A percentile compares a stretch with the other conserved stretches of the same genome.
Conservation (phyloP, 2,113 vertebrate species). For the Pipra filicauda region DNA sequence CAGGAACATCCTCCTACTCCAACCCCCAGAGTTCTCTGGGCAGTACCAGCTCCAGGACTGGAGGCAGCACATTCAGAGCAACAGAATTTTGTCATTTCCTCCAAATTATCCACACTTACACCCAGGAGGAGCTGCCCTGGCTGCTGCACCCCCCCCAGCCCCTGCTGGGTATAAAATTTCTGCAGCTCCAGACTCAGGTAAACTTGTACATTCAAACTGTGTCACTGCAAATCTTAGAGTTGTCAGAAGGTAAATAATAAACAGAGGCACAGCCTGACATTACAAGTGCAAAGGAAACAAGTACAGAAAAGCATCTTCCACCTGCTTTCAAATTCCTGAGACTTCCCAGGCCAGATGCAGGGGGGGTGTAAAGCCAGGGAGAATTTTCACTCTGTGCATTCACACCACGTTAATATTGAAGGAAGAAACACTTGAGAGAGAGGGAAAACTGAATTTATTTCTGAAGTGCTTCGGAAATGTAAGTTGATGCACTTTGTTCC, state of each 20-base stretch:
- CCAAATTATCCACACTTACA: fast-evolving
- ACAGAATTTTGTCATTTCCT: neutral
- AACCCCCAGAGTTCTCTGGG: neutral
- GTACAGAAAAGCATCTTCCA: neutral
- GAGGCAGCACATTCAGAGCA: neutral
- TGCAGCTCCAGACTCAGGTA: neutral
- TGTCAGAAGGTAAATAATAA: neutral
- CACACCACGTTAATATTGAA: neutral
- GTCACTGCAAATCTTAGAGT: neutral
- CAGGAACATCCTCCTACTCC: neutral
- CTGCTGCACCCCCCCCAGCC: neutral
- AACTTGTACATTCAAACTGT: neutral
- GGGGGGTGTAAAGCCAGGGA: neutral
- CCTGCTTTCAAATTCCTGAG: neutral
- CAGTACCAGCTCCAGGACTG: neutral
- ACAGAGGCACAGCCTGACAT: neutral
- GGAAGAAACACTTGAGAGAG: neutral
- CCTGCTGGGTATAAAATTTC: neutral
- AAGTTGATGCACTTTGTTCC: conserved; percentile 20
- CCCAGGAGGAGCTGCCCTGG: neutral
- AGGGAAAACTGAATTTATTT: neutral
- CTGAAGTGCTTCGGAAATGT: neutral
- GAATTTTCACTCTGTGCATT: neutral
- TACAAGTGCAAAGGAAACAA: neutral
- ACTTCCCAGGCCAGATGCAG: neutral